phyloP scores from a whole-genome alignment of 2,888 invertebrate species.

The Ctena decussata region DNA sequence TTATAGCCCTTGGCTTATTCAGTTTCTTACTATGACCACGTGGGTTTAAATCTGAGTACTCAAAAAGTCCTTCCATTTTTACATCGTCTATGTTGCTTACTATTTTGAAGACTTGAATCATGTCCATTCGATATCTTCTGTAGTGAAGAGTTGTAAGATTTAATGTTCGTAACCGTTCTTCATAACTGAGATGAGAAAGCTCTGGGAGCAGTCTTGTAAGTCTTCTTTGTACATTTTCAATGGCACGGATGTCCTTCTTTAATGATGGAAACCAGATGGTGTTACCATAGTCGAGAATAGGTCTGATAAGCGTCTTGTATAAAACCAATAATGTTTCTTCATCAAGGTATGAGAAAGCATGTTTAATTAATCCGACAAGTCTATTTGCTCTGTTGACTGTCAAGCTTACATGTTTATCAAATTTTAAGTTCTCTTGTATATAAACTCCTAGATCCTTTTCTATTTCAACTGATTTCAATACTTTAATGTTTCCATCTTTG shows the following conservation, averaged over 20 bases:
- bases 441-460: conserved; percentile 8
- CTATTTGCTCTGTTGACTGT: conserved; percentile 19
- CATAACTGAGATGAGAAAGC: no score
- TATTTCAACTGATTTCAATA: neutral
- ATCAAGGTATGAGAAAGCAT: conserved; percentile 5
- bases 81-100: neutral
- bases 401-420: neutral
- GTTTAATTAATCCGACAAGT: conserved; percentile 8
- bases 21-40: conserved; percentile 4
- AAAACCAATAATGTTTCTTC: neutral
- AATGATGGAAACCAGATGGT: neutral
- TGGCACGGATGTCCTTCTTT: neutral
- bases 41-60: neutral
- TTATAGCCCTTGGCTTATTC: neutral
- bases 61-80: neutral
- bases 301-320: neutral
- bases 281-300: conserved; percentile 1
- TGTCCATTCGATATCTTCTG: conserved; percentile 15
- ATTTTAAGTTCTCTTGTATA: neutral
- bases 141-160: conserved; percentile 28
- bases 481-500: conserved; percentile 9
- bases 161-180: no score
- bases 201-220: conserved; percentile 19
- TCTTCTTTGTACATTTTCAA: conserved; percentile 11
- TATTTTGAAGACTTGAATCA: conserved; percentile 26